Conservation (phyloP, 2,113 vertebrate species). For the Chaetops frenatus region DNA sequence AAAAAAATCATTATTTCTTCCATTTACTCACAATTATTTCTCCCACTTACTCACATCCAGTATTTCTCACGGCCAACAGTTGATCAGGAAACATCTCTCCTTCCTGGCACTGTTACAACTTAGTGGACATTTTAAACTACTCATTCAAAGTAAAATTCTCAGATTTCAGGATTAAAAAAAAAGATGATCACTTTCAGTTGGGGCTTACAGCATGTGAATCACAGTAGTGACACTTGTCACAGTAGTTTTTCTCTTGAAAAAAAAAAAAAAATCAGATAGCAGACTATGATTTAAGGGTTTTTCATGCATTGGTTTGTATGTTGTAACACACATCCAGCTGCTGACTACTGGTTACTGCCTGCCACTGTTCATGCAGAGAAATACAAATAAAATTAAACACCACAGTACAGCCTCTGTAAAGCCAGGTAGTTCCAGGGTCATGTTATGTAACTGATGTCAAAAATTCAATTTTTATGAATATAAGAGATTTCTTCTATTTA, state of each 20-base stretch:
- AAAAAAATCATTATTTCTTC: background rate
- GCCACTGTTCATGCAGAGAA: background rate
- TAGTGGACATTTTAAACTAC: background rate
- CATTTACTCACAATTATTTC: background rate
- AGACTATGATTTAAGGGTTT: background rate
- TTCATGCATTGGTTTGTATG: background rate
- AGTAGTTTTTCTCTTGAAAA: background rate
- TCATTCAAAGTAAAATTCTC: background rate
- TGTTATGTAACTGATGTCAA: background rate
- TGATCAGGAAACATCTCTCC: background rate
- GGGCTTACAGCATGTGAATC: background rate
- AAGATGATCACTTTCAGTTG: background rate
- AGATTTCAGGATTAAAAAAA: background rate
- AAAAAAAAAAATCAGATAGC: background rate
- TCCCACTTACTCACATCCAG: background rate
- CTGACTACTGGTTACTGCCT: background rate
- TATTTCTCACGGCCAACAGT: background rate
- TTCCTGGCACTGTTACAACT: background rate
- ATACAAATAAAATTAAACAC: background rate
- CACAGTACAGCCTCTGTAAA: background rate
- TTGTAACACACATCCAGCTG: background rate
- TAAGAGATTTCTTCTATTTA: background rate
- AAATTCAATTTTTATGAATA: background rate
- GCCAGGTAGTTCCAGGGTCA: background rate
- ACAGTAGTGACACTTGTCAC: background rate